These are phyloP conservation scores for Stratiolaelaps scimitus DNA, from an alignment of 1,140 invertebrate species.

Conservation along the genomic window DNA sequence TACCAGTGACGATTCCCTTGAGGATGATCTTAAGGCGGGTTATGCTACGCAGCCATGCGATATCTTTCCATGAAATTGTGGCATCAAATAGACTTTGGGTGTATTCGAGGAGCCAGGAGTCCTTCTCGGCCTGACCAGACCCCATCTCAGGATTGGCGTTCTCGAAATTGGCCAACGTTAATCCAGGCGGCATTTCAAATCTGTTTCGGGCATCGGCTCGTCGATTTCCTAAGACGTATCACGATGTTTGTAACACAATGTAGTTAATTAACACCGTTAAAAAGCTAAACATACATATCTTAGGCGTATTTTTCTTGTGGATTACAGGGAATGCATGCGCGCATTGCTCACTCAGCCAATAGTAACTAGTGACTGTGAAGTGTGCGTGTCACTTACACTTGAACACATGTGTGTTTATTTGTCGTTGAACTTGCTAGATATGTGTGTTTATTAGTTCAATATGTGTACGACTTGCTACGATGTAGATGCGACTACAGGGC, in stretches of 20 bases:
- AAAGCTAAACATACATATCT: not conserved
- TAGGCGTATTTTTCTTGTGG: no score
- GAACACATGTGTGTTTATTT: no score
- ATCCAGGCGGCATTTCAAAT: constrained; percentile 63
- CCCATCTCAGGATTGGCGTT: constrained; percentile 43
- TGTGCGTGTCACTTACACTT: no score
- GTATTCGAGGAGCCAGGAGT: constrained; percentile 62
- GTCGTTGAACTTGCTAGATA: no score
- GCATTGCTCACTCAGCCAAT: no score
- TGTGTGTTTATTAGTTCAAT: no score
- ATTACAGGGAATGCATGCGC: no score
- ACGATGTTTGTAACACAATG: no score
- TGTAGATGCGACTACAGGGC: no score
- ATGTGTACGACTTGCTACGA: no score
- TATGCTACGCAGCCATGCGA: constrained; percentile 59
- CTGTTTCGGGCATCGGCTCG: constrained; percentile 66
- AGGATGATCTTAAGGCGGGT: constrained; percentile 68
- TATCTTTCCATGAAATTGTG: constrained; percentile 65
- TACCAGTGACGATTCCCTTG: constrained; percentile 68
- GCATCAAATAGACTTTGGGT: constrained; percentile 60
- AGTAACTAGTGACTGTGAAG: no score
- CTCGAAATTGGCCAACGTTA: constrained; percentile 61
- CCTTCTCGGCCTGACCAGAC: constrained; percentile 37
- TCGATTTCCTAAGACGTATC: constrained; percentile 56
- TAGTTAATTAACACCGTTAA: not conserved